These are phyloP conservation scores for Phrynocephalus guinanensis DNA, from an alignment of 2,797 vertebrate genomes.

Conservation along the genomic window DNA sequence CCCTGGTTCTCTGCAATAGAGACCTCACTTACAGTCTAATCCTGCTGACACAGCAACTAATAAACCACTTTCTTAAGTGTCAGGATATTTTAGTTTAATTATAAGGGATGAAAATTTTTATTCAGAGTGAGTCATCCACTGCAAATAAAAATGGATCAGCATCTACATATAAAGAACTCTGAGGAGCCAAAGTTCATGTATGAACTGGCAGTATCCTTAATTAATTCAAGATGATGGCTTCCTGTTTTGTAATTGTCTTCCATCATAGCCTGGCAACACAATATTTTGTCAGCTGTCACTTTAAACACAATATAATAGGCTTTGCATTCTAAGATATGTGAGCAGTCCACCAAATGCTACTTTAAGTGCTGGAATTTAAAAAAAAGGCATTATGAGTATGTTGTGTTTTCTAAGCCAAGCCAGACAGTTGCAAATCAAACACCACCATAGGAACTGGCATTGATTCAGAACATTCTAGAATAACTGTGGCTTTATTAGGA, in stretches of 20 bases:
- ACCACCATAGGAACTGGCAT: background rate
- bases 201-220: conserved; percentile 43
- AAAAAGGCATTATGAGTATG: background rate
- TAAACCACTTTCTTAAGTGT: conserved; percentile 2
- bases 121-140: conserved; percentile 27
- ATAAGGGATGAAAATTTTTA: conserved; percentile 11
- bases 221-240: conserved; percentile 41
- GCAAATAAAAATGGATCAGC: conserved; percentile 17
- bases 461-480: background rate
- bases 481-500: background rate
- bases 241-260: conserved; percentile 38
- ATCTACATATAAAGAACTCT: background rate
- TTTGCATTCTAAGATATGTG: background rate
- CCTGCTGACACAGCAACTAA: conserved; percentile 11
- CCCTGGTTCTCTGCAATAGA: background rate
- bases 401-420: background rate
- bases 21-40: background rate
- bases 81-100: conserved; percentile 41
- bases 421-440: background rate
- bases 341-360: conserved; percentile 18
- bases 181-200: conserved; percentile 2
- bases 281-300: conserved; percentile 46
- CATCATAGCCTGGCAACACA: conserved; percentile 41
- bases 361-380: background rate
- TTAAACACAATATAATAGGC: conserved; percentile 30